Base-by-base conservation (phyloP, 2,888 invertebrate species). In the Schizotus pectinicornis region DNA sequence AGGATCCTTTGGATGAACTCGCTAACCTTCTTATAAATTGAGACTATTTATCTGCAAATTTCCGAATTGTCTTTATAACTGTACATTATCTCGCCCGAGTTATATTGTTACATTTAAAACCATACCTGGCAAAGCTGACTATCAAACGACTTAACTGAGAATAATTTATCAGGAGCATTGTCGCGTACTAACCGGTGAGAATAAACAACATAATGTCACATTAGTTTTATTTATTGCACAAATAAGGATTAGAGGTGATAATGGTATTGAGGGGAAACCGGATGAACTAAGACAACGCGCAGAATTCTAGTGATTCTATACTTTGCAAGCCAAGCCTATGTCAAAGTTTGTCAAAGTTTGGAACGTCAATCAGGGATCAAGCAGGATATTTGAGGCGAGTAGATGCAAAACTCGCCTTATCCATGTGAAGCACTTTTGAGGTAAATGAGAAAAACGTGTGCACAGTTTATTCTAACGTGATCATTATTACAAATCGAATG, bases 141-240 rank as follows among this genome's bases (percentile, higher is more conserved):
- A 11, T 51, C 36, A 35, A 43, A 43, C 30, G 43, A 49, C 51
- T 51, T 43, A 50, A 50, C 34, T 35, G 51, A n/a, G 8, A 43
- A 51, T 51, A 51, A 51, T 51, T 51, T 42, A 51, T 51, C 51
- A 31, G 13, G 14, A 6, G 34, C 12, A 36, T 14, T 42, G 42
- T 51, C 36, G 43, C 43, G 41, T 41, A 43, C 36, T 31, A 43
- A 33, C 22, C 42, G 42, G 36, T 42, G 42, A 43, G 36, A 42
- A 22, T 35, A 43, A 51, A 42, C 22, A 37, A 43, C 12, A 42
- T 22, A 43, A 36, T 43, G 51, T 36, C 51, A 35, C 43, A 51
- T 51, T 43, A 42, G 51, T 42, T 36, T 51, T 51, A 51, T 51
- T 51, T 51, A 51, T 51, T 43, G 36, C 51, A 51, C 51, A 51